Conservation (phyloP, 2,888 invertebrate species). For the Dysmachus trigonus region DNA sequence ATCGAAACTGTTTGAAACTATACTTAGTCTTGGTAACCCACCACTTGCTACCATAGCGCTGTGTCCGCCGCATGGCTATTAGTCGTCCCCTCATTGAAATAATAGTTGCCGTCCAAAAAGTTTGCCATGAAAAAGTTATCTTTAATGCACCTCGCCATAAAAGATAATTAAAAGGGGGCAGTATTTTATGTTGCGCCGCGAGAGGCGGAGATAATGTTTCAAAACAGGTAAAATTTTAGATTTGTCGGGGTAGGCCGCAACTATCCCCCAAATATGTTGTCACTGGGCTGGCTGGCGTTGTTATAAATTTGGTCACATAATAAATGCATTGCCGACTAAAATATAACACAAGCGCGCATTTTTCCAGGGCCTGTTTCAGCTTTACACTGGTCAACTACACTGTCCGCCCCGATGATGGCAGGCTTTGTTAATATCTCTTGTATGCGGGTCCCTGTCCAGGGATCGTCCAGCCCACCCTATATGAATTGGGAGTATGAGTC, state of each 20-base stretch:
- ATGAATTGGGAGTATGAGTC: not conserved
- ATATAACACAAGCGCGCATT: not conserved
- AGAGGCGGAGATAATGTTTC: not conserved
- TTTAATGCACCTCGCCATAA: not conserved
- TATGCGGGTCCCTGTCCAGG: not conserved
- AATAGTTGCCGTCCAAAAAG: not conserved
- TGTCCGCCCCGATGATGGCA: not conserved
- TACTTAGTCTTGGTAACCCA: not conserved
- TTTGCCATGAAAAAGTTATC: not conserved
- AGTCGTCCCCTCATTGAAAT: not conserved
- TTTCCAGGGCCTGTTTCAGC: not conserved
- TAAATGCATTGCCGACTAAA: constrained; percentile 25
- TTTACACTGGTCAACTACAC: constrained; percentile 4
- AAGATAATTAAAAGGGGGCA: constrained; percentile 22
- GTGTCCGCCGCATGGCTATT: not conserved
- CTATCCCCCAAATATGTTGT: not conserved
- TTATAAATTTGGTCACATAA: constrained; percentile 28
- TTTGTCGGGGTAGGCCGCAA: not conserved
- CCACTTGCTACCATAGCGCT: not conserved
- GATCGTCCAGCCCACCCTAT: not conserved
- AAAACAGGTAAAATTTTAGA: constrained; percentile 25
- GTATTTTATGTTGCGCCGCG: not conserved
- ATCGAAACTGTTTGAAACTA: not conserved
- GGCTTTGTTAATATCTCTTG: not conserved
- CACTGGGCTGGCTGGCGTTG: not conserved